Evolutionary conservation across 1,140 invertebrate species (phyloP), one percentile per base, ranked within the genome.

Genomic region (Dermatophagoides farinae): DNA sequence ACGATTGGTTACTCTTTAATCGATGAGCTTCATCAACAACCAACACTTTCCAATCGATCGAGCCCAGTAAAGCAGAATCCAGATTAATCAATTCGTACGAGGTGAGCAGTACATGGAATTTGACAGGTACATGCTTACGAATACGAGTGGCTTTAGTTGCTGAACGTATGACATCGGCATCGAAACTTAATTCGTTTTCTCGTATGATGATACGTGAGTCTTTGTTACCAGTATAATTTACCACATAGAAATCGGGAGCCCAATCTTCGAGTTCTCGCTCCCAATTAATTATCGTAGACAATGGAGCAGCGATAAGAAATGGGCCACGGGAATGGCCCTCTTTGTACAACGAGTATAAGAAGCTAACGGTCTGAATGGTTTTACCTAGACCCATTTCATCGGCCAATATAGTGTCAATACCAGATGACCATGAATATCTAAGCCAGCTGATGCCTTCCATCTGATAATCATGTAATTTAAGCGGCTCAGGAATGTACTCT

Each of bases 331-430:
- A 93, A 70, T 98, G 93, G 2, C 93, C 93, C 77, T 99, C 95
- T 71, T 97, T 97, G 71, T 92, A 97, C 0, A 99, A 76, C 0
- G 93, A 97, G 71, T 98, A 96, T 0, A 99, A 77, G 74, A 99
- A 99, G 44, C 86, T 85, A 47, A 97, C 95, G 0, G 95, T 97
- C 71, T 99, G 95, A 63, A 99, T 97, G 2, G 95, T 99, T 79
- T 98, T 99, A 54, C 95, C 96, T 11, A 99, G 78, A 80, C 96
- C 95, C 95, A 99, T 99, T 75, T 99, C 96, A 72, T 99, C 82
- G 53, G 96, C 96, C 5, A 99, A 75, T 68, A 99, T 98, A 12
- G 95, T 98, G 69, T 99, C 93, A 38, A 90, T 97, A 40, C 82
- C 84, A 71, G 97, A 86, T 5, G 85, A 84, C 92, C 92, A 99